Percentiles rank a stretch among this genome's conserved stretches.
Evolutionary conservation across 92 coral and sea anemone genomes (phyloP).

Genomic region (Plumapathes pennacea): DNA sequence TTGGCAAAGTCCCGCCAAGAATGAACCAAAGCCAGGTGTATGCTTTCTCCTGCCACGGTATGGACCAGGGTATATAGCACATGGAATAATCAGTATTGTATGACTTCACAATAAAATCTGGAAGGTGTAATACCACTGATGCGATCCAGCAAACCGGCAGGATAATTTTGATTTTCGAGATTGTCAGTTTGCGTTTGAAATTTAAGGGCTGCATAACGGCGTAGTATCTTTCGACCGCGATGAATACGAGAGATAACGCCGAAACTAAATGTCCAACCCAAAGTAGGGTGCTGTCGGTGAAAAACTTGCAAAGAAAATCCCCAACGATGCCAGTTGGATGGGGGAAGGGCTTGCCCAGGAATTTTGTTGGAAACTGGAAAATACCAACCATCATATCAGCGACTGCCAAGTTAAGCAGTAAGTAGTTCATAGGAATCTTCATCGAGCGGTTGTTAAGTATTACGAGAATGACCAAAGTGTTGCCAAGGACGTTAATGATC

Average conservation of each 20-base stretch:
- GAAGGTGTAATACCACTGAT: slow-evolving; percentile 40
- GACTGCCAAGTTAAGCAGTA: slow-evolving; percentile 19
- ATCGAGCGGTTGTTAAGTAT: slow-evolving; percentile 20
- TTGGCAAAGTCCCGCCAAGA: slow-evolving; percentile 38
- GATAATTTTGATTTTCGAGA: slow-evolving; percentile 33
- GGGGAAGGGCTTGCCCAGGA: slow-evolving; percentile 24
- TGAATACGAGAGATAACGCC: slow-evolving; percentile 51
- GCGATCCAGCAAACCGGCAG: slow-evolving; percentile 31
- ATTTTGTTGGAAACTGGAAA: slow-evolving; percentile 21
- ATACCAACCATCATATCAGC: slow-evolving; percentile 26
- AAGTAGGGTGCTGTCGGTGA: slow-evolving; percentile 50
- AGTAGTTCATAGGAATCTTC: slow-evolving; percentile 41
- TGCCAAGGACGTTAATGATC: slow-evolving; percentile 20
- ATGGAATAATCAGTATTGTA: slow-evolving; percentile 35
- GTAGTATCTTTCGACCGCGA: slow-evolving; percentile 55
- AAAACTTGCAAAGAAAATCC: slow-evolving; percentile 39
- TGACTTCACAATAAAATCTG: slow-evolving; percentile 25
- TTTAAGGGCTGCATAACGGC: slow-evolving; percentile 55
- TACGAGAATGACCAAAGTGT: slow-evolving; percentile 18
- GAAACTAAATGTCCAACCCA: slow-evolving; percentile 61
- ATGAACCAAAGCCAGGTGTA: slow-evolving; percentile 49
- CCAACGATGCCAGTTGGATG: slow-evolving; percentile 51
- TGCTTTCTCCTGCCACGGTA: slow-evolving; percentile 41
- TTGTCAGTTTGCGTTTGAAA: slow-evolving; percentile 36
- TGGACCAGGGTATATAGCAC: slow-evolving; percentile 58